Evolutionary conservation across 2,113 vertebrate species (phyloP).

Genomic region (Sander lucioperca): DNA sequence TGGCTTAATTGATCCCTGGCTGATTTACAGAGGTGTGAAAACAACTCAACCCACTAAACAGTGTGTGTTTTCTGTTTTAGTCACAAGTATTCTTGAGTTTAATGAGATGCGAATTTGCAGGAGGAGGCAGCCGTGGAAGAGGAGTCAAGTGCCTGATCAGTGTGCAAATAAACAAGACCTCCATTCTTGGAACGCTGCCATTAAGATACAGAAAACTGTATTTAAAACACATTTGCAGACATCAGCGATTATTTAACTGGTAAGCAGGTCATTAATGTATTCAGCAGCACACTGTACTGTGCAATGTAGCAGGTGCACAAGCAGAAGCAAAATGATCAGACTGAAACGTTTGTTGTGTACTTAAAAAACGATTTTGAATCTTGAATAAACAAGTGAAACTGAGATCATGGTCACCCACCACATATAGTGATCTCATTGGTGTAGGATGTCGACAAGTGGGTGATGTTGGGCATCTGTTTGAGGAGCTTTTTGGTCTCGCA

Average conservation of each 20-base stretch:
- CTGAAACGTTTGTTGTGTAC: background rate
- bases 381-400: background rate
- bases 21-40: background rate
- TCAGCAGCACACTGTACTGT: background rate
- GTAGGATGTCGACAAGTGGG: constrained; percentile 88
- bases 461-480: constrained; percentile 93
- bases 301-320: background rate
- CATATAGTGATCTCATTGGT: constrained; percentile 89
- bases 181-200: constrained; percentile 37
- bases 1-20: background rate
- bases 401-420: constrained; percentile 39
- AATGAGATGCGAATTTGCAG: constrained; percentile 61
- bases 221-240: constrained; percentile 38
- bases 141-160: constrained; percentile 73
- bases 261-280: constrained; percentile 12
- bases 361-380: background rate
- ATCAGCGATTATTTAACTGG: constrained; percentile 29
- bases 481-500: constrained; percentile 91
- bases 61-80: constrained; percentile 36
- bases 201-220: constrained; percentile 37
- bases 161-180: constrained; percentile 71
- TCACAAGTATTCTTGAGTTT: constrained; percentile 63
- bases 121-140: constrained; percentile 51
- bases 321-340: background rate
- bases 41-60: background rate